These are phyloP conservation scores for Standfussiana lucernea DNA, from an alignment of 2,888 invertebrate genomes.

Conservation along the genomic window DNA sequence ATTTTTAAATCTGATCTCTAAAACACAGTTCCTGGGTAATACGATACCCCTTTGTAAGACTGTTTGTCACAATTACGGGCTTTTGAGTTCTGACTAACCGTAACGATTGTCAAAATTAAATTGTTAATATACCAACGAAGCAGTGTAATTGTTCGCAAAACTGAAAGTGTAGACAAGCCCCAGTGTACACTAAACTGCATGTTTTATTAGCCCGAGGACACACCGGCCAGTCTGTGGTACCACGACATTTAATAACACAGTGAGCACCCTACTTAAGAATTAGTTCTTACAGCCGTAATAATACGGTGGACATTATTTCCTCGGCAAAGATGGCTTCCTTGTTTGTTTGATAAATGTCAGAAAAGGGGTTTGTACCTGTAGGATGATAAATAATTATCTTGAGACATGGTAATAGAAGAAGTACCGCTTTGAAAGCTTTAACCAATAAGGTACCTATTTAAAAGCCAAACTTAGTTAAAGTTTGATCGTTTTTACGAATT, in stretches of 20 bases:
- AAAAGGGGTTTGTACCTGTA: background rate
- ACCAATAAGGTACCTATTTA: no score
- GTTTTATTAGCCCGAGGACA: constrained; percentile 58
- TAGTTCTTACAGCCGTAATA: constrained; percentile 38
- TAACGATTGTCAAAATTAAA: background rate
- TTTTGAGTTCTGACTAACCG: background rate
- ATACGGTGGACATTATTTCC: constrained; percentile 49
- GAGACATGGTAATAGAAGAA: no score
- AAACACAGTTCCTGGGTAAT: background rate
- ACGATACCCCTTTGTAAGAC: background rate
- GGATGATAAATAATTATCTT: no score
- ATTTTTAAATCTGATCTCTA: background rate
- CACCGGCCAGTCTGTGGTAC: constrained; percentile 17
- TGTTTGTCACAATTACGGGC: background rate
- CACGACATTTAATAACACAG: constrained; percentile 51
- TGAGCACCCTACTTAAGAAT: constrained; percentile 48
- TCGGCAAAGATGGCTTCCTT: constrained; percentile 33
- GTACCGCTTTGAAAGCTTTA: no score
- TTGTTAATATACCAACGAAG: background rate
- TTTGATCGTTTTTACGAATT: no score
- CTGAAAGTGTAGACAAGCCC: constrained; percentile 57
- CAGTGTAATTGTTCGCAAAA: constrained; percentile 31
- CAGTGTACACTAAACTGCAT: constrained; percentile 19
- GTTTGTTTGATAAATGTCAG: constrained; percentile 27
- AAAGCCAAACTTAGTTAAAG: no score